Conservation (phyloP, 2,113 vertebrate genomes). For the Syngnathus floridae region DNA sequence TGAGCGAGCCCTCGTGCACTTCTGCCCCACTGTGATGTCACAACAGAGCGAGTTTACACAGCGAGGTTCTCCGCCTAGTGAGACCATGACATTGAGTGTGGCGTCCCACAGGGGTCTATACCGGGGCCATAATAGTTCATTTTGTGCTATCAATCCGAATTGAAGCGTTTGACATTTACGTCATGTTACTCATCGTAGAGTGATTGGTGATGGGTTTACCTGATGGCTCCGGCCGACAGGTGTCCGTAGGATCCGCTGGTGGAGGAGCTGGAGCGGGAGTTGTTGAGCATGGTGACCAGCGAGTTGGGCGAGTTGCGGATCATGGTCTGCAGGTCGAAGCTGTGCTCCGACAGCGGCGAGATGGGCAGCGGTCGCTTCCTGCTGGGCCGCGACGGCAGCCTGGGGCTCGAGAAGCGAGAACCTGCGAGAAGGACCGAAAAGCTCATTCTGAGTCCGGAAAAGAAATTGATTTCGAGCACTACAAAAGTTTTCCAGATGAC, state of each 20-base stretch:
- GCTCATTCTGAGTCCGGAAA: background rate
- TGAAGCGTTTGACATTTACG: background rate
- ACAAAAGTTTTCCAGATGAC: constrained; percentile 38
- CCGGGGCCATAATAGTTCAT: background rate
- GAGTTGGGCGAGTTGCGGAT: constrained; percentile 96
- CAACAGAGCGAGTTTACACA: background rate
- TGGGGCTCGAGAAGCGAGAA: constrained; percentile 85
- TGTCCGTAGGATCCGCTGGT: constrained; percentile 96
- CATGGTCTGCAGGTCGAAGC: constrained; percentile 98
- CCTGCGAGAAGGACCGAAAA: constrained; percentile 57
- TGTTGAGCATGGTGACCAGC: constrained; percentile 94
- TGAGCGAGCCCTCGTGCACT: background rate
- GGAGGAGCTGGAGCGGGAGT: constrained; percentile 95
- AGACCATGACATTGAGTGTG: background rate
- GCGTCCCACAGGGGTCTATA: background rate
- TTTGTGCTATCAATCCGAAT: background rate
- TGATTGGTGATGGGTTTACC: constrained; percentile 62
- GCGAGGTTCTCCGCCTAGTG: no score
- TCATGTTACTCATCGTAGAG: background rate
- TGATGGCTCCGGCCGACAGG: constrained; percentile 94
- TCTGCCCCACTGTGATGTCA: background rate
- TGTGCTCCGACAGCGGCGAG: constrained; percentile 92
- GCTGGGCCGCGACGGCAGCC: constrained; percentile 83
- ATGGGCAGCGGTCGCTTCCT: constrained; percentile 91
- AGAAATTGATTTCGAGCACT: background rate